Conservation (phyloP, 2,113 vertebrate species). For the Lagenorhynchus albirostris region DNA sequence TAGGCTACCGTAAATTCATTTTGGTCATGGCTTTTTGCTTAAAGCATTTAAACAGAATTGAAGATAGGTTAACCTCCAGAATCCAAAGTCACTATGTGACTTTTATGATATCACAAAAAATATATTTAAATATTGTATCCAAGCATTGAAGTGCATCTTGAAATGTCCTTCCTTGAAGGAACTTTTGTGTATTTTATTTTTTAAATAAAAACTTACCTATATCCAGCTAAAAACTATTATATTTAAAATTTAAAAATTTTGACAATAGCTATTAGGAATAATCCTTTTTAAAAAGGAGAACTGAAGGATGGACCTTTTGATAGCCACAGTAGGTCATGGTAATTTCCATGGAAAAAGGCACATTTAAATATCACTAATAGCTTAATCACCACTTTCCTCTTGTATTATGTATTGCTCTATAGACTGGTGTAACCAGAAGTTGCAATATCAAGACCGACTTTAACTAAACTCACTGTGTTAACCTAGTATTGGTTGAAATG, state of each 20-base stretch:
- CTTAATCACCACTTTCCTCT: background rate
- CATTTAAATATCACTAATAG: background rate
- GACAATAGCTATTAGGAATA: background rate
- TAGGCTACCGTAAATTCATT: background rate
- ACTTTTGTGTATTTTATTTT: background rate
- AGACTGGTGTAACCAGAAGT: background rate
- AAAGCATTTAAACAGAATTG: background rate
- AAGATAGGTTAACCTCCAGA: background rate
- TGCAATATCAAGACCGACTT: background rate
- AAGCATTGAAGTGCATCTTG: background rate
- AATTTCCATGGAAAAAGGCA: background rate
- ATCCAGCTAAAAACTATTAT: background rate
- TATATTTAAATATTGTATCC: background rate
- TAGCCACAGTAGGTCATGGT: background rate
- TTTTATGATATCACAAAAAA: slow-evolving; percentile 3
- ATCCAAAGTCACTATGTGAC: background rate
- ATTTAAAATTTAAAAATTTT: background rate
- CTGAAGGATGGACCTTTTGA: background rate
- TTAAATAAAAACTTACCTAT: background rate
- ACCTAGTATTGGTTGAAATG: background rate
- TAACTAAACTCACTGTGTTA: background rate
- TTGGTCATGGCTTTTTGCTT: background rate
- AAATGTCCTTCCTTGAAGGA: background rate
- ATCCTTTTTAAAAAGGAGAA: background rate
- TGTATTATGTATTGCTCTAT: background rate